Conservation (phyloP, 1,140 invertebrate species). For the Periplaneta americana region DNA sequence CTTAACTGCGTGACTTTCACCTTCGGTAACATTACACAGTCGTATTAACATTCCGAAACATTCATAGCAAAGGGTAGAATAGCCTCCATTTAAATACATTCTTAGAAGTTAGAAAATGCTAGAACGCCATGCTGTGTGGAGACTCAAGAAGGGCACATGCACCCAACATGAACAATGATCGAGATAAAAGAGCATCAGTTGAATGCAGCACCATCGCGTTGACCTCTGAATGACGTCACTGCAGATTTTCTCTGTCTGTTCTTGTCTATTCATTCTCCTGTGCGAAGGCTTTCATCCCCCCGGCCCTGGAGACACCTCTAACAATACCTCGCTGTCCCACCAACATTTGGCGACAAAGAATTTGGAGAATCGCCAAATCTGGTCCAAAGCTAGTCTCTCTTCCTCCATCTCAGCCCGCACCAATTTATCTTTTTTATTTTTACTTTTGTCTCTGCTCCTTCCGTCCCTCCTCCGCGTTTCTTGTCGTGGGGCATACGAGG, state of each 20-base stretch:
- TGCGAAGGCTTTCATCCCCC: neutral
- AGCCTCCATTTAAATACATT: no score
- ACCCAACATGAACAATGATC: neutral
- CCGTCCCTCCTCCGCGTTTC: neutral
- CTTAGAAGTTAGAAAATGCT: no score
- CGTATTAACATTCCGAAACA: no score
- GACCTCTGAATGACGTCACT: neutral
- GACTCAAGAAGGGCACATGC: neutral
- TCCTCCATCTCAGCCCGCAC: neutral
- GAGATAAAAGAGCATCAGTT: neutral
- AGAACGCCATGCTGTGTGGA: neutral
- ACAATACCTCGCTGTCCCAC: conserved; percentile 3
- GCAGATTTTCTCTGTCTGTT: no score
- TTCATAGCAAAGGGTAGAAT: no score
- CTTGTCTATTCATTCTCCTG: neutral
- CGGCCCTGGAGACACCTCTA: neutral
- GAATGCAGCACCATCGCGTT: neutral
- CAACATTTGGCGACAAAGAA: conserved; percentile 7
- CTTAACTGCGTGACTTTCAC: no score
- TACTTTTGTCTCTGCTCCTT: neutral
- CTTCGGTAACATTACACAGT: no score
- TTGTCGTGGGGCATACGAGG: neutral
- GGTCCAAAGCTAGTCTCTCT: neutral
- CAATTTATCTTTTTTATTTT: neutral
- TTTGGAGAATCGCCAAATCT: conserved; percentile 7